These are phyloP conservation scores for Trogon surrucura DNA, from an alignment of 2,113 vertebrate species.

Conservation along the genomic window DNA sequence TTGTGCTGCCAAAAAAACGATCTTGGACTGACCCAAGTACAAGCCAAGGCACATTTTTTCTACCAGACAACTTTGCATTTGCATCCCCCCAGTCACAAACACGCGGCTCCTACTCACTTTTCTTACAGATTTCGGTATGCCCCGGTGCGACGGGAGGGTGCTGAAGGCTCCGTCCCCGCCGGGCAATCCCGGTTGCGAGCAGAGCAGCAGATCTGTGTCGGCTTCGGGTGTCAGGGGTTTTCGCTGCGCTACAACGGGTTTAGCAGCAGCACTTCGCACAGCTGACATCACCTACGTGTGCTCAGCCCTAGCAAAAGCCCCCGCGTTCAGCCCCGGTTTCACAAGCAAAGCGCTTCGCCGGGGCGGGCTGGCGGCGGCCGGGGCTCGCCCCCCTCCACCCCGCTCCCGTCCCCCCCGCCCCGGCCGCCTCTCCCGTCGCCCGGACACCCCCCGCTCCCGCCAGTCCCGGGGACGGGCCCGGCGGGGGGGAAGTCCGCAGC, in stretches of 20 bases:
- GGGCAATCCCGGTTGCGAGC: neutral
- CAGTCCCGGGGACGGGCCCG: no score
- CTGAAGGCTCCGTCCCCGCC: neutral
- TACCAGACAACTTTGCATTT: neutral
- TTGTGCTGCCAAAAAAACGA: neutral
- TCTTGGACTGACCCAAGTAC: neutral
- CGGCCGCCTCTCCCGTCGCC: neutral
- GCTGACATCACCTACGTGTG: constrained; percentile 27
- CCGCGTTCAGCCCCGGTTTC: constrained; percentile 49
- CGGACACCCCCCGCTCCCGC: neutral
- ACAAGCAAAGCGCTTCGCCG: constrained; percentile 41
- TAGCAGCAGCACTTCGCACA: constrained; percentile 44
- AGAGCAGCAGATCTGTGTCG: neutral
- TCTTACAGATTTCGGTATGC: neutral
- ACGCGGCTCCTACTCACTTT: neutral
- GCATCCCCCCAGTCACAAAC: neutral
- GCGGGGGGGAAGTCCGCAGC: neutral
- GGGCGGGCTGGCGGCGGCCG: neutral
- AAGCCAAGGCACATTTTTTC: neutral
- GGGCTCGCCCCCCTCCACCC: neutral
- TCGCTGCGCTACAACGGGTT: neutral
- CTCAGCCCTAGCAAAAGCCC: constrained; percentile 27
- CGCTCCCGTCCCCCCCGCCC: neutral
- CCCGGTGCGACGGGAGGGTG: constrained; percentile 13
- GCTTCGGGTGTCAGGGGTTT: neutral